These are phyloP conservation scores for Malurus cyaneus DNA, from an alignment of 2,113 vertebrate genomes.

Conservation along the genomic window DNA sequence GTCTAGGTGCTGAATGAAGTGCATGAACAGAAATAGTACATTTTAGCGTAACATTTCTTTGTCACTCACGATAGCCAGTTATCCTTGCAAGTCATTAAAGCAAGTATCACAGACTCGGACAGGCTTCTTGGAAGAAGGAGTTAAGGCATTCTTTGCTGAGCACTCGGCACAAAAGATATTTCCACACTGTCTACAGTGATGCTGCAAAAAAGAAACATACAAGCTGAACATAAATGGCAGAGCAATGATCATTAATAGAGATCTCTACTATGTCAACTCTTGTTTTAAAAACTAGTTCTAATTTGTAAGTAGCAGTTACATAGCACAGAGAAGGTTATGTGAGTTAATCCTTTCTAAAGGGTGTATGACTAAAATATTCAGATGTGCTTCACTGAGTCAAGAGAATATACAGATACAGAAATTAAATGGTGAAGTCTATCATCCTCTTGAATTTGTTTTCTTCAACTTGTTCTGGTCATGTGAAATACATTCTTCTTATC, in stretches of 20 bases:
- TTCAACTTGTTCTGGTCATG: background rate
- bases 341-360: background rate
- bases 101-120: constrained; percentile 94
- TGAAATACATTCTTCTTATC: background rate
- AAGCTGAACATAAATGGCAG: background rate
- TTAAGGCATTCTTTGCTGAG: constrained; percentile 91
- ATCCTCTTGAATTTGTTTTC: background rate
- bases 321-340: background rate
- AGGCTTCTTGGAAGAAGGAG: constrained; percentile 96
- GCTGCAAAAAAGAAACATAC: constrained; percentile 76
- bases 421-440: background rate
- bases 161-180: constrained; percentile 98
- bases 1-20: constrained; percentile 77
- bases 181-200: constrained; percentile 97
- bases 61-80: constrained; percentile 48
- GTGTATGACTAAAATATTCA: background rate
- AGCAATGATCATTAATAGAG: background rate
- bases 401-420: background rate
- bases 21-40: constrained; percentile 80
- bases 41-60: constrained; percentile 61
- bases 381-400: background rate
- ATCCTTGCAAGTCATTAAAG: constrained; percentile 93
- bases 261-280: background rate
- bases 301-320: background rate
- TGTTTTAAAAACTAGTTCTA: background rate